A percentile compares a stretch with the other conserved stretches of the same genome.
phyloP scores from a whole-genome alignment of 2,113 vertebrate species.

The Poecilia latipinna region DNA sequence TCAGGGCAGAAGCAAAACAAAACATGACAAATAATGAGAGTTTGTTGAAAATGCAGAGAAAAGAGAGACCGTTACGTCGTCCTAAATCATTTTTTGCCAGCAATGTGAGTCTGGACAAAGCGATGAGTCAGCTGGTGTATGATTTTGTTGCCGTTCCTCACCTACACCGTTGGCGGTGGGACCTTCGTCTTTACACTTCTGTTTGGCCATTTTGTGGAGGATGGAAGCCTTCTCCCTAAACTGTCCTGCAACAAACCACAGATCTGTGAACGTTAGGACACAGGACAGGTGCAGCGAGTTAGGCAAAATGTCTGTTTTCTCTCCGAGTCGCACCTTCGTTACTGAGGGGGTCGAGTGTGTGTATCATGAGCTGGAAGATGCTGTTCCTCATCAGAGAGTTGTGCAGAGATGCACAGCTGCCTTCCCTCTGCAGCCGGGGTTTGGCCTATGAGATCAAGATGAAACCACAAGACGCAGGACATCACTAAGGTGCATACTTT shows the following conservation, averaged over 20 bases:
- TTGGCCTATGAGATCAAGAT: constrained; percentile 65
- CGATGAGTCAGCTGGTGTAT: not conserved
- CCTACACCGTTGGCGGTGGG: constrained; percentile 81
- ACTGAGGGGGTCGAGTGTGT: constrained; percentile 80
- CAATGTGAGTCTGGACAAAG: not conserved
- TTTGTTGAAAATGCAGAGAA: not conserved
- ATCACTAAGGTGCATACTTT: not conserved
- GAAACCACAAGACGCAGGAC: not conserved
- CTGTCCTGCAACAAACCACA: constrained; percentile 79
- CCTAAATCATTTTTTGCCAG: not conserved
- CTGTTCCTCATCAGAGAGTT: constrained; percentile 83
- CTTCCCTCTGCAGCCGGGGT: constrained; percentile 79
- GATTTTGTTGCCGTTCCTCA: constrained; percentile 41
- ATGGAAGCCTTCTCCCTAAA: constrained; percentile 96
- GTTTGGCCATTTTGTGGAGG: constrained; percentile 95
- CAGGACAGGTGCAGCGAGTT: not conserved
- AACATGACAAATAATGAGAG: not conserved
- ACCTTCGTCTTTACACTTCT: constrained; percentile 88
- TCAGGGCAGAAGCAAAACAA: not conserved
- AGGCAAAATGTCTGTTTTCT: not conserved
- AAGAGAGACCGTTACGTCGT: not conserved
- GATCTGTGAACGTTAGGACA: not conserved
- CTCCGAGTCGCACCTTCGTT: constrained; percentile 61
- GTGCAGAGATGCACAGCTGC: constrained; percentile 81
- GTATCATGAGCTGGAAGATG: constrained; percentile 84